Conservation (phyloP, 1,140 invertebrate genomes). For the Aphaenogaster ashmeadi region DNA sequence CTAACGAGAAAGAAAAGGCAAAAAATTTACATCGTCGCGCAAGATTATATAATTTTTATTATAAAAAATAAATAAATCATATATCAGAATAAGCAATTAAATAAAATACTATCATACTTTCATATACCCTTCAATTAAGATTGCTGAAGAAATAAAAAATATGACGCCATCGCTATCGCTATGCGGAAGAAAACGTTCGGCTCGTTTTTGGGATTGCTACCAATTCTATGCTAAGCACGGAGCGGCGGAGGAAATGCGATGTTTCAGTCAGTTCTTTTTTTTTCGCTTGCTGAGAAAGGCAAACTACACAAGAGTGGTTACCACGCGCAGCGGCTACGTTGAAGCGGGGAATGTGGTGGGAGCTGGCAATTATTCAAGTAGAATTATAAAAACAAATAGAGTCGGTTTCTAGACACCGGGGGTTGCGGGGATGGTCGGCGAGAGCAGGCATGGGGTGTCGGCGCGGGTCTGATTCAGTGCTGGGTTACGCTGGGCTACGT, state of each 20-base stretch:
- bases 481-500: conserved; percentile 70
- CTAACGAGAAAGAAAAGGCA: background rate
- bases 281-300: background rate
- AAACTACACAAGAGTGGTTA: conserved; percentile 41
- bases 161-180: background rate
- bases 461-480: conserved; percentile 78
- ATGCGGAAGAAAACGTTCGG: background rate
- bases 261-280: conserved; percentile 51
- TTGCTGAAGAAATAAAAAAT: background rate
- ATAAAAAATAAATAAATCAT: background rate
- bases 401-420: conserved; percentile 70
- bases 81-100: background rate
- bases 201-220: conserved; percentile 41
- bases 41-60: background rate
- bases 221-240: background rate
- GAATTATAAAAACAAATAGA: conserved; percentile 84
- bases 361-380: conserved; percentile 81
- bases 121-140: background rate
- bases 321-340: conserved; percentile 51
- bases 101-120: background rate
- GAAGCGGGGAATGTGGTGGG: conserved; percentile 21
- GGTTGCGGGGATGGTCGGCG: conserved; percentile 59
- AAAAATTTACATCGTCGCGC: background rate
- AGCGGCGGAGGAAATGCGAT: conserved; percentile 13
- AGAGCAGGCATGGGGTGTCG: conserved; percentile 67